phyloP scores from a whole-genome alignment of 2,888 invertebrate species.

The Leptogaster cylindrica region DNA sequence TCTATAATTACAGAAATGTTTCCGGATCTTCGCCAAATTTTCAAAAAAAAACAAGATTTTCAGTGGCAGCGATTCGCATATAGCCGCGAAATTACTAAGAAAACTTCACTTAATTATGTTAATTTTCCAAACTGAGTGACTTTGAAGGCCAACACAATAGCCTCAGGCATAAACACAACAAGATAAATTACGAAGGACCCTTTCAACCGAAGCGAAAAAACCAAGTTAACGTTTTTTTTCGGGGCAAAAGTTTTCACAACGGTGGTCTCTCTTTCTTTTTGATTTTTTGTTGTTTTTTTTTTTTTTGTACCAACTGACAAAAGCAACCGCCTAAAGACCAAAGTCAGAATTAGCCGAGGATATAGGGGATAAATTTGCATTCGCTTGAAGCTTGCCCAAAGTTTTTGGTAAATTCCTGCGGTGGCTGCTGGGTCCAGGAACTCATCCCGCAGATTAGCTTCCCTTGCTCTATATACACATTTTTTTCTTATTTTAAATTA shows the following conservation, averaged over 20 bases:
- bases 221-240: not conserved
- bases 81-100: slow-evolving; percentile 13
- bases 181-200: slow-evolving; percentile 36
- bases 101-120: slow-evolving; percentile 30
- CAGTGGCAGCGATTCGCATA: slow-evolving; percentile 9
- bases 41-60: not conserved
- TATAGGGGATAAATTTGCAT: slow-evolving; percentile 34
- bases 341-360: slow-evolving; percentile 24
- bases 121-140: slow-evolving; percentile 23
- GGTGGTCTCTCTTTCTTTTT: too few species aligned
- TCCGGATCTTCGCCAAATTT: not conserved
- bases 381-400: slow-evolving; percentile 32
- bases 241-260: not conserved
- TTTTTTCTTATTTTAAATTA: slow-evolving; percentile 30
- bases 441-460: slow-evolving; percentile 10
- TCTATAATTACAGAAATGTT: slow-evolving; percentile 17
- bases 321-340: slow-evolving; percentile 29
- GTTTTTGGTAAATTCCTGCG: not conserved
- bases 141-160: slow-evolving; percentile 30
- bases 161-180: slow-evolving; percentile 16
- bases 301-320: slow-evolving; percentile 32
- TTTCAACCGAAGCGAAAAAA: slow-evolving; percentile 1
- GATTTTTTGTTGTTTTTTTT: too few species aligned
- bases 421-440: not conserved
- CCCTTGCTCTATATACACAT: too few species aligned